Conservation (phyloP, 2,797 vertebrate genomes). For the Chloroceryle inda region DNA sequence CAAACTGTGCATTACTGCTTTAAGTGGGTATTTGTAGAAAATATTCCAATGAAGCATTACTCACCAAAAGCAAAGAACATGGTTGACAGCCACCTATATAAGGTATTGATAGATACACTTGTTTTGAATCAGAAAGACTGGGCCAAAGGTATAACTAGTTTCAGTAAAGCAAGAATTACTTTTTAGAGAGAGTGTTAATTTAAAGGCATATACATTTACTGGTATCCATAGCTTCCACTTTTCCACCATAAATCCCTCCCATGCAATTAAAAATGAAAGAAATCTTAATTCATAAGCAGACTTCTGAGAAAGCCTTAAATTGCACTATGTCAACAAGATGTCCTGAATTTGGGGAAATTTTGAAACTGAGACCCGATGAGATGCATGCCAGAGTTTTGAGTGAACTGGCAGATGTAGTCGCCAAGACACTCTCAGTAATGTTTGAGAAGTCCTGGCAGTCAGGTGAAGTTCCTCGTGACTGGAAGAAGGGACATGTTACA, state of each 20-base stretch:
- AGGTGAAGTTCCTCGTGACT: too few relatives aligned
- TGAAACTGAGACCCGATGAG: too few relatives aligned
- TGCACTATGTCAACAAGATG: not conserved
- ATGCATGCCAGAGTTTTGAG: too few relatives aligned
- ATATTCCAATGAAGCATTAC: not conserved
- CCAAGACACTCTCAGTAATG: too few relatives aligned
- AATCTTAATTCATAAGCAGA: not conserved
- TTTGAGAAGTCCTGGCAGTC: too few relatives aligned
- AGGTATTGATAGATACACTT: not conserved
- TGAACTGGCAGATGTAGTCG: too few relatives aligned
- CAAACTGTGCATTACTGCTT: not conserved
- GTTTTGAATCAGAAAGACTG: not conserved
- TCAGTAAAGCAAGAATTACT: not conserved
- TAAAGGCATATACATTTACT: not conserved
- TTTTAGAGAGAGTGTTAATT: not conserved
- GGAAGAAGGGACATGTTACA: too few relatives aligned
- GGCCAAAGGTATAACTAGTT: not conserved
- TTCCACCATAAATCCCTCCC: not conserved
- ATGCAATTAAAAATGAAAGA: not conserved
- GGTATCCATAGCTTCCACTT: not conserved
- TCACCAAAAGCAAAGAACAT: not conserved
- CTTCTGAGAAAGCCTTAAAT: not conserved
- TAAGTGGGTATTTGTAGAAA: not conserved
- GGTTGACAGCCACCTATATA: not conserved
- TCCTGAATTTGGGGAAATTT: not conserved